Conservation (phyloP, 2,113 vertebrate genomes). For the Carassius carassius region DNA sequence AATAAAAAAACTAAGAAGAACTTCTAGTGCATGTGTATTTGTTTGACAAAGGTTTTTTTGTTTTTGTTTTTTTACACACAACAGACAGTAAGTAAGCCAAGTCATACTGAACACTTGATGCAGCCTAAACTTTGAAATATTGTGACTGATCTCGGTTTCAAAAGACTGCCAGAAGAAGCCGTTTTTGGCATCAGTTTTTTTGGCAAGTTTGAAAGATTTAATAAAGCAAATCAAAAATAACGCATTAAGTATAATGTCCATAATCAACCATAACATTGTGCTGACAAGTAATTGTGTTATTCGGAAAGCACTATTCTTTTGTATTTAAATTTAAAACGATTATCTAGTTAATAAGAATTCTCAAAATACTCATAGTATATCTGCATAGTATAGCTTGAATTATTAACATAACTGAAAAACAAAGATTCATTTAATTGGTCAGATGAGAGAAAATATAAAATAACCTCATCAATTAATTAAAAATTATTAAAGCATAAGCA, state of each 20-base stretch:
- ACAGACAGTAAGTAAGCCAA: background rate
- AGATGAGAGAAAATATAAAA: slow-evolving; percentile 1
- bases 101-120: background rate
- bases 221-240: background rate
- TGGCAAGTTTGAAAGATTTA: background rate
- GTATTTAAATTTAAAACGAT: background rate
- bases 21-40: slow-evolving; percentile 6
- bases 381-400: background rate
- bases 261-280: background rate
- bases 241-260: background rate
- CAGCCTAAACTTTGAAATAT: background rate
- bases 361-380: background rate
- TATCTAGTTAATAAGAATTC: background rate
- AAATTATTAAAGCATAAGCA: background rate
- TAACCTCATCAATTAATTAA: background rate
- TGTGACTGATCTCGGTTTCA: background rate
- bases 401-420: background rate
- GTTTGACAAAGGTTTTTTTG: background rate
- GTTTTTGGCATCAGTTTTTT: background rate
- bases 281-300: background rate
- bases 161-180: background rate
- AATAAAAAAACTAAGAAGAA: slow-evolving; percentile 34
- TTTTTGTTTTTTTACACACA: background rate
- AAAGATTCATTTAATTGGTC: background rate
- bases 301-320: background rate